phyloP scores from a whole-genome alignment of 2,113 vertebrate genomes.

The Eudyptes chrysolophus region DNA sequence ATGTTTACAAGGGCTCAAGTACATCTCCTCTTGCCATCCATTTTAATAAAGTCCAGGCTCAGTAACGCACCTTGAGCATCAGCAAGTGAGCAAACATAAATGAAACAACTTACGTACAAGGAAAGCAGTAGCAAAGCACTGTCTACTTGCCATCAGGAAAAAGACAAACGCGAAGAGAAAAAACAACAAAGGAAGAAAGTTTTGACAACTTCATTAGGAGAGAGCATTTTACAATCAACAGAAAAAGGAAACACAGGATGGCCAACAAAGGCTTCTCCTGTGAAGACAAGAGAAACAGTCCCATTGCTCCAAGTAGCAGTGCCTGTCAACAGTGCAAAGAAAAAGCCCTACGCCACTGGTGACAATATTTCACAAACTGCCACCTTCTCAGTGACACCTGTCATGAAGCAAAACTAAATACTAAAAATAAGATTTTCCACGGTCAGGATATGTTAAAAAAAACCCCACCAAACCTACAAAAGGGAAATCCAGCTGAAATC shows the following conservation, averaged over 20 bases:
- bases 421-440: neutral
- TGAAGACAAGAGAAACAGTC: neutral
- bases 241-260: neutral
- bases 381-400: neutral
- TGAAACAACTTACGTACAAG: neutral
- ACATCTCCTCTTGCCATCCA: neutral
- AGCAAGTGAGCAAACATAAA: neutral
- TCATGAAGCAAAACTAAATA: neutral
- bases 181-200: neutral
- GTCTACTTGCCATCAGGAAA: neutral
- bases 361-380: neutral
- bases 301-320: neutral
- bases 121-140: neutral
- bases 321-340: neutral
- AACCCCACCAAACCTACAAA: neutral
- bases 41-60: neutral
- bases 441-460: neutral
- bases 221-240: neutral
- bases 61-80: neutral
- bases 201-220: neutral
- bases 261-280: neutral
- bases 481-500: neutral
- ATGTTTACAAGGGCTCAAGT: neutral
- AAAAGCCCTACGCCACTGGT: neutral
- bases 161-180: neutral